These are phyloP conservation scores for Parasteatoda tepidariorum DNA, from an alignment of 1,140 invertebrate genomes.

Conservation along the genomic window DNA sequence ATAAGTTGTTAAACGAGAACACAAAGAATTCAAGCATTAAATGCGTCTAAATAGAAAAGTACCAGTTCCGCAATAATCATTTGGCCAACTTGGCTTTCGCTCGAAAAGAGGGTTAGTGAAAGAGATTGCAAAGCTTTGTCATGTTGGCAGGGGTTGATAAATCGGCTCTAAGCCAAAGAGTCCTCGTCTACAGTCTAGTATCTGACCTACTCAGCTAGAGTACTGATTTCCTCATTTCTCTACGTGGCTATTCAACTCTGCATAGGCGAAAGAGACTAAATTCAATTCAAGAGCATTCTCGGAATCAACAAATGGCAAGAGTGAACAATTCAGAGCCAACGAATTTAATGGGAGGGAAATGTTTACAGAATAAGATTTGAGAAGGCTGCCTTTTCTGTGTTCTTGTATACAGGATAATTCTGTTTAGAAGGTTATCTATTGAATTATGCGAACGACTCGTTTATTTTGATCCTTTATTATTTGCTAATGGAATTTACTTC, in stretches of 20 bases:
- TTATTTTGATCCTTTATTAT: too few species aligned
- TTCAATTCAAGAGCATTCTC: not conserved
- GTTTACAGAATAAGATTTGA: not conserved
- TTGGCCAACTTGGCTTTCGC: too few species aligned
- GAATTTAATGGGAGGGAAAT: constrained; percentile 17
- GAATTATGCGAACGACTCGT: too few species aligned
- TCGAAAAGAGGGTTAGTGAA: not conserved
- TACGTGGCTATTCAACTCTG: constrained; percentile 25
- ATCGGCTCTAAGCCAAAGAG: constrained; percentile 43
- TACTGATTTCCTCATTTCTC: constrained; percentile 24
- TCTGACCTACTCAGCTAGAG: constrained; percentile 22
- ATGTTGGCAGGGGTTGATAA: constrained; percentile 33
- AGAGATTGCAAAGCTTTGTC: constrained; percentile 33
- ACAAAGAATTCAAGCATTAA: too few species aligned
- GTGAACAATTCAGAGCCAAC: not conserved
- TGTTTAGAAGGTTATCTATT: too few species aligned
- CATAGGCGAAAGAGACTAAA: not conserved
- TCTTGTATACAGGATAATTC: too few species aligned
- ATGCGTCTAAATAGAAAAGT: too few species aligned
- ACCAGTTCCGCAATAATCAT: too few species aligned
- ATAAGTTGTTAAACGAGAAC: too few species aligned
- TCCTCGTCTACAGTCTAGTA: not conserved
- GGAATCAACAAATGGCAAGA: constrained; percentile 24
- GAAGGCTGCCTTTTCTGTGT: not conserved
- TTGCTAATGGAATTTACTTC: too few species aligned